A percentile compares a stretch with the other conserved stretches of the same genome.
Conservation (phyloP, 2,113 vertebrate genomes). For the Triplophysa dalaica region DNA sequence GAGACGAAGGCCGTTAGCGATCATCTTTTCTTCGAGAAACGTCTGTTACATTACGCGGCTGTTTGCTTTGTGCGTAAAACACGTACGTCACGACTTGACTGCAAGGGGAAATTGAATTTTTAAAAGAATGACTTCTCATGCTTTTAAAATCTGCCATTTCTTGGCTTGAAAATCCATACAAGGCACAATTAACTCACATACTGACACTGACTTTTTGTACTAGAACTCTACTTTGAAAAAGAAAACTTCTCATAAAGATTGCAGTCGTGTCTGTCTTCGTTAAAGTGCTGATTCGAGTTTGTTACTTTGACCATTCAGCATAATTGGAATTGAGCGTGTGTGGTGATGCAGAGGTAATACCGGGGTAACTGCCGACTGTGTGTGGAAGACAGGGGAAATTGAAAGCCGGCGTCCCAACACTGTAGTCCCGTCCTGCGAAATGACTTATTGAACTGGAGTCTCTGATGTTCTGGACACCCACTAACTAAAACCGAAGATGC, state of each 20-base stretch:
- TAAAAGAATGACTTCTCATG: neutral
- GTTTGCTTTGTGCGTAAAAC: slow-evolving; percentile 2
- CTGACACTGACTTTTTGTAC: neutral
- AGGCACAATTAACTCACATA: neutral
- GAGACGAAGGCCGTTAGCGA: neutral
- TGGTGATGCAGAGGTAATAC: slow-evolving; percentile 31
- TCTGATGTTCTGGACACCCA: slow-evolving; percentile 17
- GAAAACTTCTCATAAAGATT: neutral
- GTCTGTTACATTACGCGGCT: neutral
- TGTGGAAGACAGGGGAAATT: slow-evolving; percentile 36
- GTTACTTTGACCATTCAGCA: slow-evolving; percentile 32
- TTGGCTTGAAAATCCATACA: neutral
- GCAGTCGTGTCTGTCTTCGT: neutral
- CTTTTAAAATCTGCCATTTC: neutral
- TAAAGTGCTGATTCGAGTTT: neutral
- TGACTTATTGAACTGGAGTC: slow-evolving; percentile 20
- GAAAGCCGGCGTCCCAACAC: slow-evolving; percentile 29
- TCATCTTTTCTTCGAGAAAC: neutral
- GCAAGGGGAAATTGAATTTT: neutral
- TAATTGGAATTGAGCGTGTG: slow-evolving; percentile 26
- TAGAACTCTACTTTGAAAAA: neutral
- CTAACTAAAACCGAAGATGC: slow-evolving; percentile 4
- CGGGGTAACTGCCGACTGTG: neutral
- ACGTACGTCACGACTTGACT: neutral
- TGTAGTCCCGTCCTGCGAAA: slow-evolving; percentile 11